Conservation (phyloP, 2,797 vertebrate genomes). For the Chelon labrosus region DNA sequence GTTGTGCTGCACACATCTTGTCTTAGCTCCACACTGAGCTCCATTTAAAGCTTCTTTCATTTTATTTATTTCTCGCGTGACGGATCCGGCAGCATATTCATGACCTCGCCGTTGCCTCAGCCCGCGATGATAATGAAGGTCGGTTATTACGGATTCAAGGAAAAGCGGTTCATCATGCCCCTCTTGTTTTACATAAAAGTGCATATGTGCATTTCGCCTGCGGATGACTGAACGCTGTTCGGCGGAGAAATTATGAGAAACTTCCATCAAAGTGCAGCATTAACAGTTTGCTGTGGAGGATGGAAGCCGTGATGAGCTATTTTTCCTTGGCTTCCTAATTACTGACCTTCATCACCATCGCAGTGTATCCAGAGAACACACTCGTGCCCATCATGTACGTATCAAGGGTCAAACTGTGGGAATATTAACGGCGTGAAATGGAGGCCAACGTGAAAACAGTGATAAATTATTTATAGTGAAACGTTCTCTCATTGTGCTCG, state of each 20-base stretch:
- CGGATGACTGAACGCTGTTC: constrained; percentile 14
- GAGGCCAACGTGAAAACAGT: neutral
- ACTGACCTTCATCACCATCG: constrained; percentile 49
- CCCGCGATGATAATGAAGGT: constrained; percentile 57
- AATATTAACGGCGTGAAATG: constrained; percentile 2
- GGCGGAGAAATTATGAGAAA: constrained; percentile 24
- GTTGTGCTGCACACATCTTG: no score
- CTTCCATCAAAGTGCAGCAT: constrained; percentile 48
- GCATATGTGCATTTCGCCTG: constrained; percentile 44
- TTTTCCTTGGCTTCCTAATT: constrained; percentile 55
- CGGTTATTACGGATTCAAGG: constrained; percentile 65
- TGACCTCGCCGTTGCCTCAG: constrained; percentile 27
- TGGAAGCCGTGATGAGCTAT: constrained; percentile 1
- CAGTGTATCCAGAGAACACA: neutral
- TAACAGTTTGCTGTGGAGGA: constrained; percentile 44
- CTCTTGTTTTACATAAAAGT: constrained; percentile 65
- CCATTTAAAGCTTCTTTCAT: constrained; percentile 27
- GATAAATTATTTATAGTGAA: neutral
- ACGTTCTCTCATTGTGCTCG: no score
- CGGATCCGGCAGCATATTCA: constrained; percentile 43
- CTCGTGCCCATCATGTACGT: neutral
- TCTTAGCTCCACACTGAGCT: no score
- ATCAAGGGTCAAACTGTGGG: neutral
- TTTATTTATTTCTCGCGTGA: constrained; percentile 16
- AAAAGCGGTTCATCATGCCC: constrained; percentile 55